Percentiles rank a stretch among this genome's conserved stretches.
phyloP scores from a whole-genome alignment of 2,113 vertebrate genomes.

The Archocentrus centrarchus region DNA sequence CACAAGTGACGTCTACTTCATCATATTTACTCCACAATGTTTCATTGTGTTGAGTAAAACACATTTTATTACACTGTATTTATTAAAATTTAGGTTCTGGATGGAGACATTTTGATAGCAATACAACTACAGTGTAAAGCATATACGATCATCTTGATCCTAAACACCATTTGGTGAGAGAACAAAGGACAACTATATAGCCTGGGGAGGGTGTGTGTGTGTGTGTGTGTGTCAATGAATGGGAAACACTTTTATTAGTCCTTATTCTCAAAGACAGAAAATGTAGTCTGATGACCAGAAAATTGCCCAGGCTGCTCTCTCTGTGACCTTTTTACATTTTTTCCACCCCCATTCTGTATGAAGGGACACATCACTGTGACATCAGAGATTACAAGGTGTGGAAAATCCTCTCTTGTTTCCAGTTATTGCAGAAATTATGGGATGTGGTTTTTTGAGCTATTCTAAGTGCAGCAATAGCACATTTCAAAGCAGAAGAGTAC shows the following conservation, averaged over 20 bases:
- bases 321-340: constrained; percentile 42
- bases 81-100: background rate
- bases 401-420: constrained; percentile 44
- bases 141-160: constrained; percentile 13
- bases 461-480: background rate
- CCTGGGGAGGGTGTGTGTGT: background rate
- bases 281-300: constrained; percentile 48
- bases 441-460: constrained; percentile 12
- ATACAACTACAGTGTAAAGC: background rate
- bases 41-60: background rate
- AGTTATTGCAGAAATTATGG: constrained; percentile 28
- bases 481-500: constrained; percentile 7
- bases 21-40: background rate
- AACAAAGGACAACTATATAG: constrained; percentile 38
- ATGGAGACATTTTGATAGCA: background rate
- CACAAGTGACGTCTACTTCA: background rate
- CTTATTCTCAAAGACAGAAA: constrained; percentile 20
- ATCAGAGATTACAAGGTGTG: constrained; percentile 39
- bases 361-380: constrained; percentile 30
- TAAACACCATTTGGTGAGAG: constrained; percentile 26
- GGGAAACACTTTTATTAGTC: constrained; percentile 28
- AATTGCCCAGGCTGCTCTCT: constrained; percentile 46
- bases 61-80: background rate
- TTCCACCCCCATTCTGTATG: constrained; percentile 13
- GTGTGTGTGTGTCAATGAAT: constrained; percentile 4